phyloP scores from a whole-genome alignment of 2,797 vertebrate genomes.

The Cephalopachus bancanus region DNA sequence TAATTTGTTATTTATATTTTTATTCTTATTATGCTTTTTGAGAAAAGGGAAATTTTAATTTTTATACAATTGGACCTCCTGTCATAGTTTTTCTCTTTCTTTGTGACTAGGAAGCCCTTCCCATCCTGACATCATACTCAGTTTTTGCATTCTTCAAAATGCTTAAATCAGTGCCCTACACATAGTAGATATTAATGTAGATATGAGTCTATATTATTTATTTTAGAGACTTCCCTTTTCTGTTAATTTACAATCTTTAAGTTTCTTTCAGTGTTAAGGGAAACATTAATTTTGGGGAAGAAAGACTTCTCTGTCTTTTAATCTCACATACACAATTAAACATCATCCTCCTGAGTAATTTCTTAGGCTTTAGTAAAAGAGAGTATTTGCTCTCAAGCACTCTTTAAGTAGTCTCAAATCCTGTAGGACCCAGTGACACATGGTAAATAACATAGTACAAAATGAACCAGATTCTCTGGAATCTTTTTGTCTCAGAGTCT shows the following conservation, averaged over 20 bases:
- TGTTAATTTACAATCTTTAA: conserved; percentile 18
- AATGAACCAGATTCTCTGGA: background rate
- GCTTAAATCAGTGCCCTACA: background rate
- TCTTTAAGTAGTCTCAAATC: background rate
- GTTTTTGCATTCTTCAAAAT: background rate
- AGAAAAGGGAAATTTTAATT: background rate
- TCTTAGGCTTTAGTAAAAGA: background rate
- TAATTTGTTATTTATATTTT: background rate
- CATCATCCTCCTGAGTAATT: background rate
- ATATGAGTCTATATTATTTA: background rate
- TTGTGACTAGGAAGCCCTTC: background rate
- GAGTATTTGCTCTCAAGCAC: background rate
- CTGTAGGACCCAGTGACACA: background rate
- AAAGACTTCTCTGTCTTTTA: background rate
- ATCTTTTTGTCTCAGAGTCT: background rate
- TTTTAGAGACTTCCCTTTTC: background rate
- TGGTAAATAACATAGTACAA: background rate
- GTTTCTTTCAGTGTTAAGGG: conserved; percentile 20
- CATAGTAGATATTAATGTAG: background rate
- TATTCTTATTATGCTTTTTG: background rate
- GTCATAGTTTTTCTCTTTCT: background rate
- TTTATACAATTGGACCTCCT: background rate
- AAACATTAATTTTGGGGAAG: background rate
- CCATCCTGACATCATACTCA: background rate
- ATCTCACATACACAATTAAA: background rate